phyloP scores from a whole-genome alignment of 2,113 vertebrate genomes.

The Leptocoma aspasia region DNA sequence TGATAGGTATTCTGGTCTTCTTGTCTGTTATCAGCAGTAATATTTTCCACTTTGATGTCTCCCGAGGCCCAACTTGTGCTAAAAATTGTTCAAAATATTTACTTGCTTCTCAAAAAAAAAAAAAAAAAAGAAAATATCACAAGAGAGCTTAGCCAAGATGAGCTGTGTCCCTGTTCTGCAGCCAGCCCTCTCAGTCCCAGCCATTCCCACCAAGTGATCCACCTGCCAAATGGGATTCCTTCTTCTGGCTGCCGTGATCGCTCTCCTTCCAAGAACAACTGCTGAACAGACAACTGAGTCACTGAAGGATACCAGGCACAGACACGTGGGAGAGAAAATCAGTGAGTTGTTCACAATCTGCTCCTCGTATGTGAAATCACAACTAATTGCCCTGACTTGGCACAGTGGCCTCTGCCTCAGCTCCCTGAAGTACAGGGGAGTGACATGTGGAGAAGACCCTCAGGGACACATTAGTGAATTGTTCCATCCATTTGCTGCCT shows the following conservation, averaged over 20 bases:
- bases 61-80: neutral
- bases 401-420: neutral
- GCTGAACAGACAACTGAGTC: neutral
- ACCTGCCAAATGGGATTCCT: neutral
- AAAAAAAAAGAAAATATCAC: neutral
- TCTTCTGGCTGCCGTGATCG: neutral
- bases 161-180: neutral
- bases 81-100: slow-evolving; percentile 1
- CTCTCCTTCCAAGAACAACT: neutral
- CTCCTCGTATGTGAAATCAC: neutral
- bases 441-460: neutral
- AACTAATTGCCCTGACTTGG: neutral
- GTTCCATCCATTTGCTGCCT: neutral
- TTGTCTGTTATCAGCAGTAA: neutral
- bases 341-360: neutral
- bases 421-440: neutral
- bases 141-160: neutral
- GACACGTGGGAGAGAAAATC: neutral
- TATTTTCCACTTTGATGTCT: neutral
- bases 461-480: neutral
- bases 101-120: neutral
- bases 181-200: neutral
- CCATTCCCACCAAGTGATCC: neutral
- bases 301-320: neutral
- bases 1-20: neutral